phyloP scores from a whole-genome alignment of 2,113 vertebrate genomes.

The Misgurnus mizolepis region DNA sequence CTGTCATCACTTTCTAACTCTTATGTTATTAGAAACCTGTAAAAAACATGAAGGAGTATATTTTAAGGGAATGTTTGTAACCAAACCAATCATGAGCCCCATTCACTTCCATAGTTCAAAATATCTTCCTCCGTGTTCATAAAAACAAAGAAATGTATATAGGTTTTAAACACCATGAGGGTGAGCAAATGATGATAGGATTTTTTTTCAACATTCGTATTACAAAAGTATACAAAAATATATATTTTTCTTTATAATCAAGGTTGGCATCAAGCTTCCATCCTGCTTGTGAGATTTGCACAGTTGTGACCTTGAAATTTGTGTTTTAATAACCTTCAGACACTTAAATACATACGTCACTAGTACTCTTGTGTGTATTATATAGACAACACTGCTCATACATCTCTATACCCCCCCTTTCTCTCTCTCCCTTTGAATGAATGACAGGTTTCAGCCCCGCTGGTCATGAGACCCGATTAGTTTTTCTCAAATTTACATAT shows the following conservation, averaged over 20 bases:
- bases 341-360: not conserved
- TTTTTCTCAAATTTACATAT: not conserved
- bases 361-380: not conserved
- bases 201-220: no score
- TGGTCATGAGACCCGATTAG: slow-evolving; percentile 15
- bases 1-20: no score
- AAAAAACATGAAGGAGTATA: no score
- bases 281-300: not conserved
- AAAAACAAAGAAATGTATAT: no score
- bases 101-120: no score
- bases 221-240: not conserved
- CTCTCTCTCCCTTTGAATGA: not conserved
- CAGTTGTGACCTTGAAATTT: not conserved
- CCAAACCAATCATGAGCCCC: no score
- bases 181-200: no score
- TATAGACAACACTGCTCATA: not conserved
- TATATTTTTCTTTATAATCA: not conserved
- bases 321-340: not conserved
- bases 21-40: no score
- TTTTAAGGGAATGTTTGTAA: no score
- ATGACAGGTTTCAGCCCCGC: slow-evolving; percentile 1
- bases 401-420: not conserved
- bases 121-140: no score
- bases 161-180: no score
- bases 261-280: not conserved